Evolutionary conservation across 2,888 invertebrate genomes (phyloP).

Genomic region (Orthonychiurus folsomi): DNA sequence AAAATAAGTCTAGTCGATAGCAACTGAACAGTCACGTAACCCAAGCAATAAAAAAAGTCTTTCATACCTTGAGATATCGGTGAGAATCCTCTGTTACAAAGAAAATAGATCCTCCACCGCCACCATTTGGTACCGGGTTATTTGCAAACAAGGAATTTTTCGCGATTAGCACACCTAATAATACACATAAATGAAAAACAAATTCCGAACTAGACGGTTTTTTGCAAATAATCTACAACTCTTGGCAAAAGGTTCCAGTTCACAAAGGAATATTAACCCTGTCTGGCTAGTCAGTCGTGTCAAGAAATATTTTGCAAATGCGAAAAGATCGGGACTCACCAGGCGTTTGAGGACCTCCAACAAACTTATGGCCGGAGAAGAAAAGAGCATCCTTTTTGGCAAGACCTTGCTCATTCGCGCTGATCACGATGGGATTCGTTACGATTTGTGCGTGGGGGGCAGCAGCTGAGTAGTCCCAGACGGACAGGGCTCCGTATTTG

Average conservation of each 20-base stretch:
- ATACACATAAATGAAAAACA: not conserved
- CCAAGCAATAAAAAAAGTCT: slow-evolving; percentile 16
- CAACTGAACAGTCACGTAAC: slow-evolving; percentile 9
- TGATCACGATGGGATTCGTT: slow-evolving; percentile 60
- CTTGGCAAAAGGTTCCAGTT: no score
- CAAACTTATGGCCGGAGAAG: slow-evolving; percentile 85
- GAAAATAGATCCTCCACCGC: slow-evolving; percentile 53
- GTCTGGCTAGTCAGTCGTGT: no score
- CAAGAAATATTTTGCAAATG: no score
- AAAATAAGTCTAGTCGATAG: not conserved
- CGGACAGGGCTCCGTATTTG: slow-evolving; percentile 42
- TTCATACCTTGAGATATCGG: slow-evolving; percentile 48
- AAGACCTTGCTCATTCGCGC: slow-evolving; percentile 53
- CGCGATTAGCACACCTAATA: slow-evolving; percentile 54
- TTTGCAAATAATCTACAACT: no score
- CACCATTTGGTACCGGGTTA: slow-evolving; percentile 47
- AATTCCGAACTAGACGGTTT: not conserved
- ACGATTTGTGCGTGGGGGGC: slow-evolving; percentile 67
- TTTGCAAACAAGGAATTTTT: slow-evolving; percentile 54
- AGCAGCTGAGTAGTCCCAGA: slow-evolving; percentile 85
- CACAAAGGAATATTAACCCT: not conserved
- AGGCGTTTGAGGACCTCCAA: slow-evolving; percentile 82
- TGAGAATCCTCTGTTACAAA: slow-evolving; percentile 48
- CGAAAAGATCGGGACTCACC: slow-evolving; percentile 46
- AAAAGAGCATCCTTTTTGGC: slow-evolving; percentile 79